Evolutionary conservation across 2,113 vertebrate species (phyloP).

Genomic region (Pyrgilauda ruficollis): DNA sequence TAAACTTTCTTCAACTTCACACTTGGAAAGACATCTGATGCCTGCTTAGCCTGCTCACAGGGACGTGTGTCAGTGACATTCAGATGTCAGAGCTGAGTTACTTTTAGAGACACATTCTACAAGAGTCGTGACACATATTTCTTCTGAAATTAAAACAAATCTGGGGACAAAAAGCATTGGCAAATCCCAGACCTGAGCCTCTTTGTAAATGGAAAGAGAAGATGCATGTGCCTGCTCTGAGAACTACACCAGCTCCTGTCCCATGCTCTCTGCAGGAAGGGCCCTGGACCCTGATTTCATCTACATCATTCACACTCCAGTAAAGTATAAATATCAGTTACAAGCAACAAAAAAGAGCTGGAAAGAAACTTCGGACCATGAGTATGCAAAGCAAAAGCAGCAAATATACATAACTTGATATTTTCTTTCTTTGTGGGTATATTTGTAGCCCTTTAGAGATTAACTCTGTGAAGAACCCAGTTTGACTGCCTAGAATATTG

Average conservation of each 20-base stretch:
- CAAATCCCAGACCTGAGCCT: not conserved
- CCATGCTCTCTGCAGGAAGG: not conserved
- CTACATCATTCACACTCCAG: not conserved
- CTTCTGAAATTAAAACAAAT: not conserved
- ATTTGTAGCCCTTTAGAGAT: not conserved
- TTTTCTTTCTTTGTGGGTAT: not conserved
- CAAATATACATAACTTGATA: not conserved
- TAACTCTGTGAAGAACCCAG: not conserved
- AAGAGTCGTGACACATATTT: not conserved
- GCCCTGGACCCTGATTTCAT: not conserved
- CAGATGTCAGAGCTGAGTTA: not conserved
- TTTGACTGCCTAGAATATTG: not conserved
- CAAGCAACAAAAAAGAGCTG: not conserved
- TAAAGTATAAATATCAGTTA: not conserved
- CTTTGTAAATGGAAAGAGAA: not conserved
- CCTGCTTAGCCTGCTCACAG: not conserved
- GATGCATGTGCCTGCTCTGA: not conserved
- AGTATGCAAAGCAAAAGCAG: not conserved
- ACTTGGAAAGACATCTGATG: not conserved
- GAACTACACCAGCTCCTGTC: not conserved
- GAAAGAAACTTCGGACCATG: not conserved
- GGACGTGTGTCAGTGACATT: not conserved
- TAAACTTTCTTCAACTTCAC: constrained; percentile 31
- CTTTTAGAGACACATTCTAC: not conserved
- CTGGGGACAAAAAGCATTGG: not conserved